Conservation (phyloP, 2,797 vertebrate species). For the Oryzias dopingdopingensis region DNA sequence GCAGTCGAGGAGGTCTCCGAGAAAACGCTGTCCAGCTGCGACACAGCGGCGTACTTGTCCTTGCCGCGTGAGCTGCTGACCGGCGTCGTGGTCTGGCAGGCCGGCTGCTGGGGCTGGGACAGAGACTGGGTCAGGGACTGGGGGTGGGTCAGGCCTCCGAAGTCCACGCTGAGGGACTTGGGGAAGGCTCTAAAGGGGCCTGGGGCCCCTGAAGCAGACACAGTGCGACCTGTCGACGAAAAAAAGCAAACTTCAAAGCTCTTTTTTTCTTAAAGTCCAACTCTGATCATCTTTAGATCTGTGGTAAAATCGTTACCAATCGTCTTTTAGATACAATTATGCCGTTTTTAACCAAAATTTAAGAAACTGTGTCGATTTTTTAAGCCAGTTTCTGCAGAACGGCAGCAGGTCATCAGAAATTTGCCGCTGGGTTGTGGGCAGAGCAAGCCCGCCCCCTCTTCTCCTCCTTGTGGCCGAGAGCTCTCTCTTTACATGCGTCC, state of each 20-base stretch:
- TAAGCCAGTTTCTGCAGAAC: too few species aligned
- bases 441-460: too few species aligned
- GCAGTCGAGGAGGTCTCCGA: conserved; percentile 58
- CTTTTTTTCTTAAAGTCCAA: too few species aligned
- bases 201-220: conserved; percentile 68
- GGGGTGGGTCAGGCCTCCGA: conserved; percentile 73
- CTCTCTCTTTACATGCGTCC: too few species aligned
- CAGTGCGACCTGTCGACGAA: conserved; percentile 68
- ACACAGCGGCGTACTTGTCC: conserved; percentile 79
- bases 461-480: too few species aligned
- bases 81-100: conserved; percentile 32
- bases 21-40: conserved; percentile 77
- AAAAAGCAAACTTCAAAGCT: not conserved
- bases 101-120: conserved; percentile 47
- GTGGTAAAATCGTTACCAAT: too few species aligned
- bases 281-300: too few species aligned
- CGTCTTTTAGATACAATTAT: too few species aligned
- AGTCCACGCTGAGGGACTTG: conserved; percentile 82
- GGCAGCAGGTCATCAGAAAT: too few species aligned
- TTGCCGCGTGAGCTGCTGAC: conserved; percentile 30
- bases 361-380: too few species aligned
- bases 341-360: too few species aligned
- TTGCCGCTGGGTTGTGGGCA: too few species aligned
- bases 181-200: conserved; percentile 81
- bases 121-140: conserved; percentile 59